Percentiles rank a stretch among this genome's conserved stretches.
Conservation (phyloP, 2,113 vertebrate species). For the Melospiza georgiana region DNA sequence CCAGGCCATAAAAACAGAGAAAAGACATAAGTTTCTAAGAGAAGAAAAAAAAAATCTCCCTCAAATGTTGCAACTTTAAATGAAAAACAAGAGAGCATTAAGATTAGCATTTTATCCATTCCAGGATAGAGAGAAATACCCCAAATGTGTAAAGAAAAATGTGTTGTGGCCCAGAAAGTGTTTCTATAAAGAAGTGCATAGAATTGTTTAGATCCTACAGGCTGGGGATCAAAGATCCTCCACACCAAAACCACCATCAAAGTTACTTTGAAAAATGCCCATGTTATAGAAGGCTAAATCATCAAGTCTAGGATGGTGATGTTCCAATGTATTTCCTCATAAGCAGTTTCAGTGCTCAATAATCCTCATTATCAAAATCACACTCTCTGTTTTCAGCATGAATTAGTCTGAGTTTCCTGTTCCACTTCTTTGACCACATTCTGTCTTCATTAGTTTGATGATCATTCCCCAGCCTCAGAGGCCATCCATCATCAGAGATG, state of each 20-base stretch:
- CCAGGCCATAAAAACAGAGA: slow-evolving; percentile 23
- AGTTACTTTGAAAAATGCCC: neutral
- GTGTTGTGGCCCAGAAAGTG: neutral
- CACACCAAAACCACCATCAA: neutral
- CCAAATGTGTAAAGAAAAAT: neutral
- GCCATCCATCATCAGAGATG: neutral
- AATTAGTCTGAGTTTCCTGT: neutral
- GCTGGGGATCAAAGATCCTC: neutral
- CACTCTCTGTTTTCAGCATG: neutral
- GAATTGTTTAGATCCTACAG: neutral
- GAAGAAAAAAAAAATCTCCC: neutral
- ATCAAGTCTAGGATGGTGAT: neutral
- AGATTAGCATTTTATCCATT: neutral
- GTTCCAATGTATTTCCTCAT: neutral
- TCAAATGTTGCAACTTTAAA: slow-evolving; percentile 12
- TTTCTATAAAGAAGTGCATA: neutral
- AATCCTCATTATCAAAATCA: neutral
- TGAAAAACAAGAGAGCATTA: slow-evolving; percentile 25
- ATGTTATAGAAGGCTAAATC: neutral
- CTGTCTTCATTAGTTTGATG: neutral
- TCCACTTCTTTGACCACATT: neutral
- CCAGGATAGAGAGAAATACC: neutral
- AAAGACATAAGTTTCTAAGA: neutral
- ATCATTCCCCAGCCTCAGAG: neutral
- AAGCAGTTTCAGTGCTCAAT: neutral